Evolutionary conservation across 1,140 invertebrate genomes (phyloP).

Genomic region (Belonocnema kinseyi): DNA sequence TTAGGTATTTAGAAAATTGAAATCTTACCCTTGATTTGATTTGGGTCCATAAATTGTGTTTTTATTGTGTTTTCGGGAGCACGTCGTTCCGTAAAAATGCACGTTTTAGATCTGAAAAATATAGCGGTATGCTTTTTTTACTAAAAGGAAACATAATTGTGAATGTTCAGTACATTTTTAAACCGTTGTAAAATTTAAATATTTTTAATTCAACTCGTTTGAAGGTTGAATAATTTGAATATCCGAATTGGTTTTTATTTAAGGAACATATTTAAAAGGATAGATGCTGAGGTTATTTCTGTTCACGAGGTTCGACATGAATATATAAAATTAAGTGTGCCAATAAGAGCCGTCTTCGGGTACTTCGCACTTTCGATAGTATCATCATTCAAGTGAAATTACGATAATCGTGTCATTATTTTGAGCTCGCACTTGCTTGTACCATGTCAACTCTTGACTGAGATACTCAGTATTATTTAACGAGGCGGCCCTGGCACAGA

Average conservation of each 20-base stretch:
- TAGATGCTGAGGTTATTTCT: not conserved
- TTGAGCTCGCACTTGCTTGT: slow-evolving; percentile 34
- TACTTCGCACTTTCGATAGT: not conserved
- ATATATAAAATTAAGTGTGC: not conserved
- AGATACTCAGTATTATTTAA: slow-evolving; percentile 37
- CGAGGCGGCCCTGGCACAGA: not conserved
- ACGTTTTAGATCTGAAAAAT: slow-evolving; percentile 26
- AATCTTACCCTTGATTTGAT: slow-evolving; percentile 20
- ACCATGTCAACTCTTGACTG: slow-evolving; percentile 33
- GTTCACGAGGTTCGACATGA: not conserved
- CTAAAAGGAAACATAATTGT: slow-evolving; percentile 9
- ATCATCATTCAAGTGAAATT: slow-evolving; percentile 1
- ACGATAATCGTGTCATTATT: not conserved
- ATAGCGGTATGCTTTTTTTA: slow-evolving; percentile 15
- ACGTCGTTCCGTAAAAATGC: slow-evolving; percentile 16
- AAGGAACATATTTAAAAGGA: no score
- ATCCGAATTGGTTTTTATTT: no score
- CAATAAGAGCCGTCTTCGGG: not conserved
- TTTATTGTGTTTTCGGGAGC: not conserved
- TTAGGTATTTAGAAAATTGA: not conserved
- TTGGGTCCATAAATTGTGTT: slow-evolving; percentile 23
- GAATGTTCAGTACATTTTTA: not conserved
- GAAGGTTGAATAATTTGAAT: no score
- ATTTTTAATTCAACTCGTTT: no score
- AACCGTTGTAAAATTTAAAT: no score